Base-by-base conservation (phyloP, 2,113 vertebrate genomes). In the Eulacestoma nigropectus region DNA sequence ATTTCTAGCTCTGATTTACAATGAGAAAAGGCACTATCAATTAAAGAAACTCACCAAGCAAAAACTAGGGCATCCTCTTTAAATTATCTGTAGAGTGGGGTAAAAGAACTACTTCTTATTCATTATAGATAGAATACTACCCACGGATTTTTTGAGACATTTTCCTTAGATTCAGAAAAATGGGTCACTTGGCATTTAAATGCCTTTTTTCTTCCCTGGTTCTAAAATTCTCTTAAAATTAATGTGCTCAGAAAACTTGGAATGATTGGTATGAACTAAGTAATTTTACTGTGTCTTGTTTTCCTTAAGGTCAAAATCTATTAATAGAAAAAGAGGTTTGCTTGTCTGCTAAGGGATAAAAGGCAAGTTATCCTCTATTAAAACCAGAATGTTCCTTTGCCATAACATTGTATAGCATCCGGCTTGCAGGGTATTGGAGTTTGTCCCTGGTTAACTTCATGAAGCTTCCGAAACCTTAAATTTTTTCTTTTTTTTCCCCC, bases 251-350 rank as follows among this genome's bases (percentile, higher is more conserved):
- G 95, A 96, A 96, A 90, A 96, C 87, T 95, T 90, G 76, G 96
- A 96, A 93, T 93, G 93, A 94, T 89, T 90, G 92, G 90, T 90
- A 94, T 92, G 95, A 93, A 64, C 72, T 64, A 90, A 96, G 90
- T 94, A 93, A 90, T 96, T 95, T 95, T 93, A 91, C 90, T 60
- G 23, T 90, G 89, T 65, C 87, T 96, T 97, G 93, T 97, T 96
- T 97, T 96, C 93, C 96, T 96, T 95, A 95, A 96, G 88, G 96
- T 97, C 95, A 95, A 95, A 95, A 92, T 92, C 93, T 96, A 94
- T 92, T 96, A 92, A 96, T 91, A 96, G 96, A 77, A 88, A 89
- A 90, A 94, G 82, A 80, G 90, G 35, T 95, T 96, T 95, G 56
- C 82, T 92, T 94, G 86, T 89, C 68, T 93, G 52, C 68, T 92